These are phyloP conservation scores for Chrysolina oricalcia DNA, from an alignment of 2,888 invertebrate genomes.

Conservation along the genomic window DNA sequence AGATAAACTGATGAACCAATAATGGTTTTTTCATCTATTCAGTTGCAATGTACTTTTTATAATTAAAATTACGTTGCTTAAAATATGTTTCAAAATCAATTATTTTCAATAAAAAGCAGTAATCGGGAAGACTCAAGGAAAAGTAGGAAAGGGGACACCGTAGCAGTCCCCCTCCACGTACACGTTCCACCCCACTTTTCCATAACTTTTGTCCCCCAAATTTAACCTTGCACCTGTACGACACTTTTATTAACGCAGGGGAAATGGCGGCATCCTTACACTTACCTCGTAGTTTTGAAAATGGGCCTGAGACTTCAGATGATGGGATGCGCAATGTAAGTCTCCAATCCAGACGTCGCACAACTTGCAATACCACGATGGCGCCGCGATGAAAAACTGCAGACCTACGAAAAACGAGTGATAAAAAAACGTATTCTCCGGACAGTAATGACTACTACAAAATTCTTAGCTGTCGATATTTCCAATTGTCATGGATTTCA, in stretches of 20 bases:
- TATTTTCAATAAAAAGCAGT: too few relatives aligned
- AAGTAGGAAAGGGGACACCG: too few relatives aligned
- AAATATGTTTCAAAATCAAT: too few relatives aligned
- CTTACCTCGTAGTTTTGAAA: conserved; percentile 86
- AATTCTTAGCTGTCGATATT: conserved; percentile 33
- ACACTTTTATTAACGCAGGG: neutral
- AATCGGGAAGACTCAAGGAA: too few relatives aligned
- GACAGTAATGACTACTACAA: conserved; percentile 20
- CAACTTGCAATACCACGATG: conserved; percentile 92
- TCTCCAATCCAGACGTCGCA: conserved; percentile 93
- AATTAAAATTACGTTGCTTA: too few relatives aligned
- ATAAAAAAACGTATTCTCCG: conserved; percentile 18
- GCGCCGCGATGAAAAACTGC: conserved; percentile 90
- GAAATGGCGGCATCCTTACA: conserved; percentile 10
- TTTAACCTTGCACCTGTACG: neutral
- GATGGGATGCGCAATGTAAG: conserved; percentile 89
- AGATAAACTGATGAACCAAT: too few relatives aligned
- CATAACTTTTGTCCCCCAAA: neutral
- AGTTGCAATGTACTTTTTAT: too few relatives aligned
- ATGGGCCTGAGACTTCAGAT: conserved; percentile 86
- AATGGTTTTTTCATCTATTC: too few relatives aligned
- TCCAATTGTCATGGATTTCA: conserved; percentile 14
- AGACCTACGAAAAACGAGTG: conserved; percentile 76
- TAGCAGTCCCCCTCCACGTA: neutral
- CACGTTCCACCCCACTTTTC: neutral